phyloP scores from a whole-genome alignment of 2,888 invertebrate species.

The Plutella xylostella region DNA sequence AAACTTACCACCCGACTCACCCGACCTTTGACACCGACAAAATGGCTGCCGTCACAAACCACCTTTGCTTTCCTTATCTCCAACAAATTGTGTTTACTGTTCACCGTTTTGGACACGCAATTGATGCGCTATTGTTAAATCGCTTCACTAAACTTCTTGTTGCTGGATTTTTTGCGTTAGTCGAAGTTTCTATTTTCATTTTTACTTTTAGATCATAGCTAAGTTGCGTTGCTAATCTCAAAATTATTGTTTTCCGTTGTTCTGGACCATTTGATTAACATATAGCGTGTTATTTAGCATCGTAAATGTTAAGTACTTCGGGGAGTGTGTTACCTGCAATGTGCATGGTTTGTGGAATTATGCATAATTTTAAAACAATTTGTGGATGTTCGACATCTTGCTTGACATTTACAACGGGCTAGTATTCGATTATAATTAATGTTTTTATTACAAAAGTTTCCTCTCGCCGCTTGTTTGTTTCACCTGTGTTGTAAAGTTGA shows the following conservation, averaged over 20 bases:
- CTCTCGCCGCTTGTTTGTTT: no score
- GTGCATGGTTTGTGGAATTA: constrained; percentile 12
- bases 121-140: constrained; percentile 34
- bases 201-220: no score
- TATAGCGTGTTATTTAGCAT: constrained; percentile 32
- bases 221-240: constrained; percentile 24
- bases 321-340: constrained; percentile 23
- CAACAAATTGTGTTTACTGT: constrained; percentile 44
- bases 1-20: constrained; percentile 46
- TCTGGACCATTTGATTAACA: constrained; percentile 24
- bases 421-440: no score
- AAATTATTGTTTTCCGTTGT: constrained; percentile 23
- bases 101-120: constrained; percentile 25
- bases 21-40: constrained; percentile 56
- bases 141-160: no score
- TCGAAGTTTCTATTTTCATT: no score
- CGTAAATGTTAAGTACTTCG: constrained; percentile 34
- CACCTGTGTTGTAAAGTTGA: no score
- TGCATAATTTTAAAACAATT: constrained; percentile 2
- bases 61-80: constrained; percentile 56
- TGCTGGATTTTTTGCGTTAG: no score
- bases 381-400: neutral
- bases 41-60: constrained; percentile 53
- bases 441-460: no score
- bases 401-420: no score